Percentiles rank a stretch among this genome's conserved stretches.
phyloP scores from a whole-genome alignment of 1,140 invertebrate genomes.

The Drosophila parvula region DNA sequence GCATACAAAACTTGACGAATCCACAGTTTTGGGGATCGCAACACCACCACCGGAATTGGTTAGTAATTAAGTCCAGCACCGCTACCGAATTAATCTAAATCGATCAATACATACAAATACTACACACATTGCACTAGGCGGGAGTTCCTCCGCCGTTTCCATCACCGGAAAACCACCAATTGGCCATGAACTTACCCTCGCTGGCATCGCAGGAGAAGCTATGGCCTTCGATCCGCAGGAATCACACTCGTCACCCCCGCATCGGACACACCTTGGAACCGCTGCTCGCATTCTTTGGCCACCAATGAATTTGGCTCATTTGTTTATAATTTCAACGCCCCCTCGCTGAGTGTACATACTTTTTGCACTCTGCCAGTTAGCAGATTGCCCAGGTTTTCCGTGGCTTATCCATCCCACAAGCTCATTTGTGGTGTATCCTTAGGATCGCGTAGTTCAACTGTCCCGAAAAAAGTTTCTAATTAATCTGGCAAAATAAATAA shows the following conservation, averaged over 20 bases:
- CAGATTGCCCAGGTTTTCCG: neutral
- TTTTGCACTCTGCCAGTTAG: constrained; percentile 18
- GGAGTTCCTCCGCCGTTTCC: constrained; percentile 5
- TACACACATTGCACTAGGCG: constrained; percentile 7
- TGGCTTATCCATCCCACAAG: neutral
- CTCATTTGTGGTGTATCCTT: too few relatives aligned
- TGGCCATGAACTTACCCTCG: constrained; percentile 27
- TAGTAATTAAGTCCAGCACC: constrained; percentile 44
- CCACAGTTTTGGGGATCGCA: constrained; percentile 13
- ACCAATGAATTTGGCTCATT: constrained; percentile 12
- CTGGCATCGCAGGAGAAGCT: neutral
- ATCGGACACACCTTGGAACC: constrained; percentile 23
- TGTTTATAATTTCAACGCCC: constrained; percentile 49
- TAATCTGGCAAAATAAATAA: constrained; percentile 19
- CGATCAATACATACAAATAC: constrained; percentile 1
- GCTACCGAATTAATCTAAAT: constrained; percentile 15
- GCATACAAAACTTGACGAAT: constrained; percentile 35
- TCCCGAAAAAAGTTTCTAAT: neutral
- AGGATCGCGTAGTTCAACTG: neutral
- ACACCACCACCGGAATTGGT: constrained; percentile 9
- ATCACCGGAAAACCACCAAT: constrained; percentile 15
- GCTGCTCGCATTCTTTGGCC: constrained; percentile 28
- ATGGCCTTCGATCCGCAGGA: constrained; percentile 3
- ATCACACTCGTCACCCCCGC: constrained; percentile 13
- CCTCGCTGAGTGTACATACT: constrained; percentile 36